Evolutionary conservation across 37 sponge, comb jelly and placozoan genomes (phyloP), one percentile per base, ranked within the genome.

Genomic region (Eunapius fragilis): DNA sequence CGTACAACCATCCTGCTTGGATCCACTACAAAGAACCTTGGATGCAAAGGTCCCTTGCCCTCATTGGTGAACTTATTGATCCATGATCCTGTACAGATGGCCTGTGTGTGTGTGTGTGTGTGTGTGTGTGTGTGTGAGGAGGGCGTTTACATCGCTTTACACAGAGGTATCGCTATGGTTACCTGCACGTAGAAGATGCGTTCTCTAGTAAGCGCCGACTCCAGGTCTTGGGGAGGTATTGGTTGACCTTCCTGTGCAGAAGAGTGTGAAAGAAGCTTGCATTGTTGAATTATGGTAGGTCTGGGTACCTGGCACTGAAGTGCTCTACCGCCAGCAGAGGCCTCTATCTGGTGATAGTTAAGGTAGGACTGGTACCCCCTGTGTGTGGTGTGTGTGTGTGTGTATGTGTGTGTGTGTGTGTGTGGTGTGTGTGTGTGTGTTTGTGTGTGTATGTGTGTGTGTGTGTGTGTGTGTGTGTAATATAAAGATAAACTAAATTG

Each of bases 41-140:
- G 81, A 70, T 93, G 93, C 5, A 90, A 71, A 25, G 93, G 96
- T 25, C 96, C 96, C 37, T 71, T 84, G n/a, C 96, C 96, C 25
- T 86, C 47, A 32, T 87, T 79, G 31, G 96, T 93, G 83, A 91
- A 96, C 87, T 96, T 96, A 48, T 82, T 71, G 37, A 96, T 82
- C 86, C 88, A 93, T 10, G 93, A 72, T 4, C 96, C 96, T 71
- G 32, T 67, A 26, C 83, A 79, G 25, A 93, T 68, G 37, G 76
- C 70, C 92, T 92, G 79, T n/a, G 2, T 10, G 45, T 6, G 77
- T 6, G 17, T 4, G 77, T 35, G 45, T 0, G 45, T n/a, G n/a
- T 92, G 79, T n/a, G 2, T 10, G 45, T 6, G 77, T 6, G 17
- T 4, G 77, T 35, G 45, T 0, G 45, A n/a, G n/a, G n/a, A n/a